Evolutionary conservation across 2,888 invertebrate species (phyloP).

Genomic region (Philonicus albiceps): DNA sequence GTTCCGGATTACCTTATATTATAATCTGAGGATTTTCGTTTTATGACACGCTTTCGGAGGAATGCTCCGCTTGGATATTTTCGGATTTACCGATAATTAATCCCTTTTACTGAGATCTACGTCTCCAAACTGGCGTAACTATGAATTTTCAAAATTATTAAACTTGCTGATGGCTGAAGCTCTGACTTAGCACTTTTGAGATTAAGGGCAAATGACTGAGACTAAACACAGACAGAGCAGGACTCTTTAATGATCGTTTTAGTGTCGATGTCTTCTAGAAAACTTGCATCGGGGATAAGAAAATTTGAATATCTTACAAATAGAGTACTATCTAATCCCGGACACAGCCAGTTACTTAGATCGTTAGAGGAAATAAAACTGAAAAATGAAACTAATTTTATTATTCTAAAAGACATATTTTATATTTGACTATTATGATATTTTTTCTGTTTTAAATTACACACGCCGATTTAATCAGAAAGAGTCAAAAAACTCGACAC

Average conservation of each 20-base stretch:
- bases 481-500: too few species aligned
- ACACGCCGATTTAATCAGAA: too few species aligned
- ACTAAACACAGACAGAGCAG: not conserved
- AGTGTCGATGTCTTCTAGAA: not conserved
- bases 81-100: not conserved
- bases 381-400: not conserved
- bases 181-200: not conserved
- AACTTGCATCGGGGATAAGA: not conserved
- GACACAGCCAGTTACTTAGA: not conserved
- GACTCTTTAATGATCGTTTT: not conserved
- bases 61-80: not conserved
- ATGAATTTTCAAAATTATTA: not conserved
- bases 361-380: not conserved
- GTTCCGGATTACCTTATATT: slow-evolving; percentile 1
- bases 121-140: not conserved
- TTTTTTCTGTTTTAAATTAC: too few species aligned
- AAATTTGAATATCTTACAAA: not conserved
- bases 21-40: slow-evolving; percentile 19
- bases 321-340: not conserved
- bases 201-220: not conserved
- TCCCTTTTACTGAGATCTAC: not conserved
- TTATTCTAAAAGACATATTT: too few species aligned
- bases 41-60: not conserved
- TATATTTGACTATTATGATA: too few species aligned
- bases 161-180: not conserved